Evolutionary conservation across 2,888 invertebrate species (phyloP).

Genomic region (Cenopis cana): DNA sequence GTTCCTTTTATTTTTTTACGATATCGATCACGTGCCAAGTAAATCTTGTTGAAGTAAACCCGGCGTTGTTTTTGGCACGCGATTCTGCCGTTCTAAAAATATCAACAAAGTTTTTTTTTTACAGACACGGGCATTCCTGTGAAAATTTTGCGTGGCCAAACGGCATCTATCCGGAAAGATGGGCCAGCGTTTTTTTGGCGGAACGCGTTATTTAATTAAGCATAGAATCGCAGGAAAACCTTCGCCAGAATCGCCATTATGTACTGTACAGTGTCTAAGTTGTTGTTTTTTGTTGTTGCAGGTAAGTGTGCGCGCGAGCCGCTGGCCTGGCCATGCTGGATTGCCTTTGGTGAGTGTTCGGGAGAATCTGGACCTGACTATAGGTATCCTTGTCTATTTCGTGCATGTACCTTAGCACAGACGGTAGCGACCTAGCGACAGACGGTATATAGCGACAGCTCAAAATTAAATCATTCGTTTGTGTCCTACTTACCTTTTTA

Average conservation of each 20-base stretch:
- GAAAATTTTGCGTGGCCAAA: not conserved
- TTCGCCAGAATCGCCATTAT: too few species aligned
- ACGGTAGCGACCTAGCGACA: too few species aligned
- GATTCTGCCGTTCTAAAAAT: slow-evolving; percentile 32
- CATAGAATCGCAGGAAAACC: too few species aligned
- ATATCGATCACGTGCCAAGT: slow-evolving; percentile 19
- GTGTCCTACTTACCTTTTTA: too few species aligned
- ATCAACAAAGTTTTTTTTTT: slow-evolving; percentile 33
- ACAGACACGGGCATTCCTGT: not conserved
- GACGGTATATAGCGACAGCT: too few species aligned
- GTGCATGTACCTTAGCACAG: too few species aligned
- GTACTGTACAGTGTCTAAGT: slow-evolving; percentile 2
- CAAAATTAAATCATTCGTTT: not conserved
- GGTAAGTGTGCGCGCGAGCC: slow-evolving; percentile 68
- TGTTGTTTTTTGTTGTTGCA: slow-evolving; percentile 65
- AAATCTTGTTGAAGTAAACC: slow-evolving; percentile 30
- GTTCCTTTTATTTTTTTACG: slow-evolving; percentile 15
- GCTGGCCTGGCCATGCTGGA: slow-evolving; percentile 73
- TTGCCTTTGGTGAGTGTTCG: slow-evolving; percentile 76
- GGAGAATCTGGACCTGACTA: not conserved
- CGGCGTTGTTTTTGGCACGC: slow-evolving; percentile 38
- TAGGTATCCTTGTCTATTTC: not conserved
- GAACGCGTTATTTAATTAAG: not conserved
- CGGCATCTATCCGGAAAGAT: not conserved
- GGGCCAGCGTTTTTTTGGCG: not conserved